These are phyloP conservation scores for Macrophya alboannulata DNA, from an alignment of 2,888 invertebrate genomes.

Conservation along the genomic window DNA sequence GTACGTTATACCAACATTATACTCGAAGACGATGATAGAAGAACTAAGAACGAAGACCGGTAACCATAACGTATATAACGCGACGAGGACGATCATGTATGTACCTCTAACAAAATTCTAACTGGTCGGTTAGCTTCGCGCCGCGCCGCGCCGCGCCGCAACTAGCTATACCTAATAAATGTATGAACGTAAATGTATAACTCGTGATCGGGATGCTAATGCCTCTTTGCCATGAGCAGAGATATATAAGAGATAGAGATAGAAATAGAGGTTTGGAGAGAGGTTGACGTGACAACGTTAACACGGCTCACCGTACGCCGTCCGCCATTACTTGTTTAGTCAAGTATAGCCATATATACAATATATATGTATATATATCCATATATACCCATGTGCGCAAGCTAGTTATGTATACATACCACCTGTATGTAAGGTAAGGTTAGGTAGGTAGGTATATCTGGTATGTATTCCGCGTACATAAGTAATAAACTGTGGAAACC, in stretches of 20 bases:
- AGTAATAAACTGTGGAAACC: conserved; percentile 35
- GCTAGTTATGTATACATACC: conserved; percentile 14
- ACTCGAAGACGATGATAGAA: not conserved
- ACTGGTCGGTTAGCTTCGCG: conserved; percentile 28
- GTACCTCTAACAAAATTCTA: conserved; percentile 35
- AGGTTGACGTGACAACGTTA: conserved; percentile 50
- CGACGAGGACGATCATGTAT: conserved; percentile 13
- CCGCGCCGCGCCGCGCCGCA: too few species aligned
- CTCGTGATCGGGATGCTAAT: conserved; percentile 55
- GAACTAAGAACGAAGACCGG: conserved; percentile 60
- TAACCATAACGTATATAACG: not conserved
- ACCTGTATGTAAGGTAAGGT: conserved; percentile 14
- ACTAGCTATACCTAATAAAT: conserved; percentile 32
- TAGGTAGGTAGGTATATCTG: not conserved
- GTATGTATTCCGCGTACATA: conserved; percentile 18
- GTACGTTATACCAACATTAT: not conserved
- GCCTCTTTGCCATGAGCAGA: conserved; percentile 19
- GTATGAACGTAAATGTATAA: conserved; percentile 50
- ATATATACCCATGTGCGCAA: conserved; percentile 14
- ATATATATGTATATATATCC: conserved; percentile 22
- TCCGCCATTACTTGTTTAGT: conserved; percentile 47
- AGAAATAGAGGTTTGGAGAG: conserved; percentile 18
- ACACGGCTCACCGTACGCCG: not conserved
- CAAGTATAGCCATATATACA: conserved; percentile 51
- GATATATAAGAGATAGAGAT: conserved; percentile 18